Percentiles rank a stretch among this genome's conserved stretches.
These are phyloP conservation scores for Chaenogobius annularis DNA, from an alignment of 2,113 vertebrate species.

Conservation along the genomic window DNA sequence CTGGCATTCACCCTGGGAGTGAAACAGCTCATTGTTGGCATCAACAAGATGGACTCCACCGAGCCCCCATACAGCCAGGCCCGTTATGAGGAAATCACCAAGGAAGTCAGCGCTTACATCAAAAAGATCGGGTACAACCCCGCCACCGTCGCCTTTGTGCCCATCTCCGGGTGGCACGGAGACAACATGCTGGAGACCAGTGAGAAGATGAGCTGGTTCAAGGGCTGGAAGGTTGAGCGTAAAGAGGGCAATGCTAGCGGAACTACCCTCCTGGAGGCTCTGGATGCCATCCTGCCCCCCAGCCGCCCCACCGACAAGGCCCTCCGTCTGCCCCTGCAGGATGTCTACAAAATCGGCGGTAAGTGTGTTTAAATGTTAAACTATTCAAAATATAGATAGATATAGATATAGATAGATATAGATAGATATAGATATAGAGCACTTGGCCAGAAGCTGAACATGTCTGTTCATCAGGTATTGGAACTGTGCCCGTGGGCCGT, in stretches of 20 bases:
- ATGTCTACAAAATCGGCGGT: slow-evolving; percentile 84
- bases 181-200: slow-evolving; percentile 82
- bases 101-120: slow-evolving; percentile 82
- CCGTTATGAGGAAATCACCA: slow-evolving; percentile 78
- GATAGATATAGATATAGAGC: too few species aligned
- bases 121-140: slow-evolving; percentile 84
- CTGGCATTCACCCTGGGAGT: slow-evolving; percentile 29
- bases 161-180: slow-evolving; percentile 82
- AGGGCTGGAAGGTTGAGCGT: slow-evolving; percentile 80
- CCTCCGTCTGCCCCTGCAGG: slow-evolving; percentile 80
- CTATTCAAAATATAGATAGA: too few species aligned
- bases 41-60: slow-evolving; percentile 84
- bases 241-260: slow-evolving; percentile 75
- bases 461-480: slow-evolving; percentile 67
- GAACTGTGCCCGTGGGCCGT: slow-evolving; percentile 81
- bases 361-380: background rate
- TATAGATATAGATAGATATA: too few species aligned
- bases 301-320: slow-evolving; percentile 75
- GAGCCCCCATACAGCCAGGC: slow-evolving; percentile 79
- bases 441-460: background rate
- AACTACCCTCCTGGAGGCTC: slow-evolving; percentile 73
- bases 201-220: slow-evolving; percentile 79
- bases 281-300: slow-evolving; percentile 77
- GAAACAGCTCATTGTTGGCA: slow-evolving; percentile 79
- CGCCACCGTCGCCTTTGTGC: slow-evolving; percentile 74